Base-by-base conservation (phyloP, 2,113 vertebrate species). In the Cichladusa arquata region DNA sequence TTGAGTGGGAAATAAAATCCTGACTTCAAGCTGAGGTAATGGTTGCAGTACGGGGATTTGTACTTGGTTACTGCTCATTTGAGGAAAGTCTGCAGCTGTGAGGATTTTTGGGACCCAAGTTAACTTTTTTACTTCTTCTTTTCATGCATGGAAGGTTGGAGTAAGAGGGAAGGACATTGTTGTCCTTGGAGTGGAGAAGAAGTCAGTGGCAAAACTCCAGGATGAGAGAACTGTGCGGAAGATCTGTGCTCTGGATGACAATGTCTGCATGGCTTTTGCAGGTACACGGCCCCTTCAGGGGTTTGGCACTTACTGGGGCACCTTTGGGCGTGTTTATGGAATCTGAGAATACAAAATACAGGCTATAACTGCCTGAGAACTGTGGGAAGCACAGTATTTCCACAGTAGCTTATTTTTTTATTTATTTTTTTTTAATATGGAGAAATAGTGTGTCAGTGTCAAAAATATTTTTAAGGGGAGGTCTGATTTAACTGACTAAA, bases 261-360 rank as follows among this genome's bases (percentile, higher is more conserved):
- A 99, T 1, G 98, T 99, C 73, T 99, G 98, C 97, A 98, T 99
- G 98, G 98, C 98, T 9, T 99, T 99, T 77, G 98, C 98, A 92
- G 98, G 98, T 99, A 91, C 0, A 1, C 4, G 14, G 33, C n/a
- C 19, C 24, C 36, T 38, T 4, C 11, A 1, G 70, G n/a, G 56
- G 0, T 2, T 29, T 29, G 38, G 26, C 24, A 23, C 5, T 53
- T 66, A 2, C 0, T 71, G 51, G 53, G 73, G 28, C 51, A 76
- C 72, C 44, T 64, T 8, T 34, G 54, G 76, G 50, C 6, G 3
- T 18, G 14, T 33, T 47, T 33, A 1, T n/a, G 40, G 70, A 29
- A 34, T 10, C 22, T 48, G 53, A 69, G 42, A 81, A 53, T 8
- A 4, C 28, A 42, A 42, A 73, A 45, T 57, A 12, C 6, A 26